Evolutionary conservation across 1,140 invertebrate genomes (phyloP).

Genomic region (Oreohelix idahoensis): DNA sequence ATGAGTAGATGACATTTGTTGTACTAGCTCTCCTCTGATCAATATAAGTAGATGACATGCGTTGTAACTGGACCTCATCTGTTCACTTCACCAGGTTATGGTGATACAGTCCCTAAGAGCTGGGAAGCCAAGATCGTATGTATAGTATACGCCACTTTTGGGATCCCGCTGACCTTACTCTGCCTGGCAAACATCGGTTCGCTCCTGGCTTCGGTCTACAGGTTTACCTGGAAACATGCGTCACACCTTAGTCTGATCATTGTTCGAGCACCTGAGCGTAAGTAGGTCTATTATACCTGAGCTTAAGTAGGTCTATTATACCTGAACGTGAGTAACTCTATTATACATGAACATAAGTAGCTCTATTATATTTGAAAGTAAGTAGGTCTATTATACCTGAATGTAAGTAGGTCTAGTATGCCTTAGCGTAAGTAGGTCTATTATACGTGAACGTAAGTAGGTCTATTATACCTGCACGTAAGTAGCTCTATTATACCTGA

Average conservation of each 20-base stretch:
- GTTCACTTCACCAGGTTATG: constrained; percentile 86
- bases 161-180: constrained; percentile 94
- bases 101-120: constrained; percentile 91
- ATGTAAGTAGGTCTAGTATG: no score
- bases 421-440: no score
- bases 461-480: no score
- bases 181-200: constrained; percentile 93
- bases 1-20: no score
- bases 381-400: no score
- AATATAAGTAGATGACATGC: no score
- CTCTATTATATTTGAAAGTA: no score
- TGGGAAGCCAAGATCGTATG: constrained; percentile 90
- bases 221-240: constrained; percentile 45
- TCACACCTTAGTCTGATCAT: neutral
- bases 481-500: no score
- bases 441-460: no score
- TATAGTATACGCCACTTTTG: constrained; percentile 94
- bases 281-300: constrained; percentile 1
- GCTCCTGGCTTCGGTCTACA: constrained; percentile 77
- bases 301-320: neutral
- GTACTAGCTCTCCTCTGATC: no score
- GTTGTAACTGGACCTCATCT: no score
- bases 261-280: neutral
- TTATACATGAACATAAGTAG: constrained; percentile 7
- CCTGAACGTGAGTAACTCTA: constrained; percentile 22